These are phyloP conservation scores for Scaptomyza pallida DNA, from an alignment of 1,140 invertebrate species.

Conservation along the genomic window DNA sequence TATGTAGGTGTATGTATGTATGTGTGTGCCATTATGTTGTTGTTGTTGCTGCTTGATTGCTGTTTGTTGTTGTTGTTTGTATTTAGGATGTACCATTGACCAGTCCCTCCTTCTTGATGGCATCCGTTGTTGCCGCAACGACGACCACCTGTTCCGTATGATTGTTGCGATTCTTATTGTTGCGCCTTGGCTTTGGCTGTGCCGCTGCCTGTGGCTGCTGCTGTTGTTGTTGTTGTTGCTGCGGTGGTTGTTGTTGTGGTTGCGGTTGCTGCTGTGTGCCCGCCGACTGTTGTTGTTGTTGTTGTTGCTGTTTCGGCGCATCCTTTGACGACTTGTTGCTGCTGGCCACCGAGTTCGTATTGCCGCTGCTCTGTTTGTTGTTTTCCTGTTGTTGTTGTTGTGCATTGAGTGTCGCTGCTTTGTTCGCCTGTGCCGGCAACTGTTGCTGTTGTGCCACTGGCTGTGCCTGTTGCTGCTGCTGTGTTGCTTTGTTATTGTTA, in stretches of 20 bases:
- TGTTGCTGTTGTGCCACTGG: conserved; percentile 46
- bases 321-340: conserved; percentile 73
- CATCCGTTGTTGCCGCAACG: conserved; percentile 39
- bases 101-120: conserved; percentile 75
- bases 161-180: conserved; percentile 79
- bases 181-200: conserved; percentile 71
- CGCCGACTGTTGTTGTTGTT: conserved; percentile 35
- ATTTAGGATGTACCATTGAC: conserved; percentile 82
- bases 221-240: conserved; percentile 44
- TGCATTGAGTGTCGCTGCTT: conserved; percentile 55
- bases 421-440: conserved; percentile 46
- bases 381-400: conserved; percentile 51
- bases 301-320: conserved; percentile 42
- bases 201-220: conserved; percentile 51
- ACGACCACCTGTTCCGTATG: conserved; percentile 59
- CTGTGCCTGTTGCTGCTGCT: conserved; percentile 46
- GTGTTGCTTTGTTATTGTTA: conserved; percentile 72
- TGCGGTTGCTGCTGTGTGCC: conserved; percentile 51
- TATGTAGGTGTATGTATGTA: conserved; percentile 25
- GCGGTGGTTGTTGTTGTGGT: conserved; percentile 47
- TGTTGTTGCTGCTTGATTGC: conserved; percentile 34
- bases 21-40: conserved; percentile 15
- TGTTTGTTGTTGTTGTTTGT: conserved; percentile 27
- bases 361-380: conserved; percentile 72
- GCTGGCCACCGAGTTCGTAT: conserved; percentile 59